Conservation (phyloP, 2,888 invertebrate genomes). For the Tachina grossa region DNA sequence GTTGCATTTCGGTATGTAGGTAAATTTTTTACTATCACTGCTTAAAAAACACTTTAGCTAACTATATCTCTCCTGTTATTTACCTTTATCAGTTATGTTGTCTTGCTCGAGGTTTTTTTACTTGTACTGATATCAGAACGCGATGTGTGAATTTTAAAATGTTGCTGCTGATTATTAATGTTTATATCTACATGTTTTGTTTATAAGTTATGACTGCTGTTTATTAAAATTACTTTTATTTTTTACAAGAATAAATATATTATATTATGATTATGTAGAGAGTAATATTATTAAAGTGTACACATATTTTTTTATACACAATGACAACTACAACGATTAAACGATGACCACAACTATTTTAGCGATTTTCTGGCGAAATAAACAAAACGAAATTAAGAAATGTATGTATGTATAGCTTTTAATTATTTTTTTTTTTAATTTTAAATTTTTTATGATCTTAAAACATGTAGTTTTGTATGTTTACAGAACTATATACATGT, state of each 20-base stretch:
- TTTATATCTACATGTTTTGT: conserved; percentile 4
- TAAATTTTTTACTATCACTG: neutral
- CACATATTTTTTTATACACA: conserved; percentile 25
- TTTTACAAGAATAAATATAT: neutral
- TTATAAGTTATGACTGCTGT: conserved; percentile 23
- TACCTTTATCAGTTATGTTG: conserved; percentile 11
- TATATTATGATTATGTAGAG: neutral
- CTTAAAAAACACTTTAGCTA: neutral
- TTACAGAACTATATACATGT: neutral
- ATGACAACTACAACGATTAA: conserved; percentile 31
- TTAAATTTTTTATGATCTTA: too few relatives aligned
- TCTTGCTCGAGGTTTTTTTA: conserved; percentile 15
- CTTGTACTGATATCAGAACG: conserved; percentile 48
- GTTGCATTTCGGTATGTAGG: too few relatives aligned
- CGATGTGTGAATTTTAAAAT: conserved; percentile 50
- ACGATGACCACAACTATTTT: conserved; percentile 5
- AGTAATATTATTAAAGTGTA: neutral
- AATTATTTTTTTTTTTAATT: neutral
- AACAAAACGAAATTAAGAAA: neutral
- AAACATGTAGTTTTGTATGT: neutral
- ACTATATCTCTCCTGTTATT: neutral
- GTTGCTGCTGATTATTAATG: conserved; percentile 30
- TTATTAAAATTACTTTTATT: conserved; percentile 2
- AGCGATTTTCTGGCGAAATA: neutral
- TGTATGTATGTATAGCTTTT: neutral